Evolutionary conservation across 2,113 vertebrate species (phyloP), one percentile per base, ranked within the genome.

Genomic region (Ciconia stormi): DNA sequence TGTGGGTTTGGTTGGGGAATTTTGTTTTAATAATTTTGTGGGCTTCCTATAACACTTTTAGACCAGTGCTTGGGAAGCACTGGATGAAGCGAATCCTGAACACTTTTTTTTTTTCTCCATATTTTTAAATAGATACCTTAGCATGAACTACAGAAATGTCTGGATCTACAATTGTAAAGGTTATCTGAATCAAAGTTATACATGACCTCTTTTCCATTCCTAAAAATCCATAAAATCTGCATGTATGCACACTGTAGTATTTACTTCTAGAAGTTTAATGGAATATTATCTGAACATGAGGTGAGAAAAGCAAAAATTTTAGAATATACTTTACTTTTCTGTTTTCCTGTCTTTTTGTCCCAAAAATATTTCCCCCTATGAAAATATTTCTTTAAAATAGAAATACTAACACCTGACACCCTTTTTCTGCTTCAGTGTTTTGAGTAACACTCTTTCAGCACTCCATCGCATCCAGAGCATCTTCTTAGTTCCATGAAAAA

Each of bases 391-490:
- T 73, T 69, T 22, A 22, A 81, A 72, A 71, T 16, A 76, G 14
- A 66, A 67, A 58, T 56, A 5, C 8, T 61, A 58, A 62, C 15
- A 83, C 4, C 10, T 86, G 47, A 63, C 13, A 53, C 3, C 4
- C 3, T 73, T 91, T 49, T 72, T 26, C 11, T 38, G 3, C 47
- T 81, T 69, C 46, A 59, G 5, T 29, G 13, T 32, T 77, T 62
- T 87, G 6, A 56, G 12, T 61, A 77, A 47, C 14, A 10, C 6
- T 81, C 19, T 72, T 72, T 80, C 17, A 73, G 22, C 25, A 53
- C 16, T 44, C 13, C 36, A 17, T 40, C 70, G 8, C 2, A 0
- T 65, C 17, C 38, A 81, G 16, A 0, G 1, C 5, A 69, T 69
- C 1, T 1, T 20, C 38, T 78, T 71, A 66, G 32, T 73, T 66